Evolutionary conservation across 2,113 vertebrate species (phyloP).

Genomic region (Etheostoma cragini): DNA sequence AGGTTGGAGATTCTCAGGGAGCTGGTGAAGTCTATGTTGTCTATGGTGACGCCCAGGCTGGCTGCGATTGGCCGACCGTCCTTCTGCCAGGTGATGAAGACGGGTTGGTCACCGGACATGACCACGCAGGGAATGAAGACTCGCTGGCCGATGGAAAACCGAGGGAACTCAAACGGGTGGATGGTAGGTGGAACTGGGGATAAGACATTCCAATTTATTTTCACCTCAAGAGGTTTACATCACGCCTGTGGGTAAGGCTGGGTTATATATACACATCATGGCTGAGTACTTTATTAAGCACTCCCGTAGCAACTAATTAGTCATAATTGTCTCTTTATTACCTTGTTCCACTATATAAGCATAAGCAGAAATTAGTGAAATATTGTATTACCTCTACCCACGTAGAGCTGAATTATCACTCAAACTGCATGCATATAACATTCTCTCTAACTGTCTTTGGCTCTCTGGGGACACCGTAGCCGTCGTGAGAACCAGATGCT

Average conservation of each 20-base stretch:
- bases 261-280: not conserved
- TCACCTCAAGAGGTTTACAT: not conserved
- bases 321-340: slow-evolving; percentile 22
- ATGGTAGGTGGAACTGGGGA: slow-evolving; percentile 94
- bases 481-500: slow-evolving; percentile 78
- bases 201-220: slow-evolving; percentile 4
- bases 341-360: slow-evolving; percentile 24
- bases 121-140: slow-evolving; percentile 98
- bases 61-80: slow-evolving; percentile 94
- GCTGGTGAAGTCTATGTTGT: slow-evolving; percentile 99
- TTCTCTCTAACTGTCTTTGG: slow-evolving; percentile 41
- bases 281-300: slow-evolving; percentile 15
- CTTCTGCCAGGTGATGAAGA: slow-evolving; percentile 99
- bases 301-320: slow-evolving; percentile 26
- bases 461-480: slow-evolving; percentile 77
- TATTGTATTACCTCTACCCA: slow-evolving; percentile 41
- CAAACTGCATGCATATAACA: slow-evolving; percentile 54
- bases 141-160: slow-evolving; percentile 96
- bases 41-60: slow-evolving; percentile 96
- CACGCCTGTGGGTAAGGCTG: not conserved
- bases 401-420: slow-evolving; percentile 34
- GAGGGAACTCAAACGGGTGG: slow-evolving; percentile 96
- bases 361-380: slow-evolving; percentile 32
- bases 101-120: slow-evolving; percentile 96
- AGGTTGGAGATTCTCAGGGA: slow-evolving; percentile 97